These are phyloP conservation scores for Triplophysa dalaica DNA, from an alignment of 2,113 vertebrate species.

Conservation along the genomic window DNA sequence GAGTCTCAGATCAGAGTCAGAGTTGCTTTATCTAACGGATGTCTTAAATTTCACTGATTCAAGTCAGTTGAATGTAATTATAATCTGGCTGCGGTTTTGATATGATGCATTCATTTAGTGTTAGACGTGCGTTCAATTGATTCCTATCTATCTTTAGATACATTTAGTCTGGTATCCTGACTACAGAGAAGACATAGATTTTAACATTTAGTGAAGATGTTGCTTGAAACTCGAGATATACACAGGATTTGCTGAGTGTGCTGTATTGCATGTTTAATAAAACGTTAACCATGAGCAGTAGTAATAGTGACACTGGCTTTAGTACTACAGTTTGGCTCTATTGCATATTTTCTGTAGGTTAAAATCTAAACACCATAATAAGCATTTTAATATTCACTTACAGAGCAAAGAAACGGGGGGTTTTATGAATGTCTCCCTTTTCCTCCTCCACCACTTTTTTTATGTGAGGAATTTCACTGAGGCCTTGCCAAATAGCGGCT, in stretches of 20 bases:
- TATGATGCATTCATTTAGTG: neutral
- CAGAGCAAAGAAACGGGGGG: neutral
- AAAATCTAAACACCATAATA: neutral
- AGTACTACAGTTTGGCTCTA: neutral
- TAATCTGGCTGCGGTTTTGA: neutral
- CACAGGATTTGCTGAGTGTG: too few relatives aligned
- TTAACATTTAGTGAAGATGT: neutral
- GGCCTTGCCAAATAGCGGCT: constrained; percentile 46
- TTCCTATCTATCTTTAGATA: neutral
- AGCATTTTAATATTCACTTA: neutral
- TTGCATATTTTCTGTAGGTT: neutral
- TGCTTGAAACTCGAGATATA: too few relatives aligned
- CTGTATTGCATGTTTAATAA: too few relatives aligned
- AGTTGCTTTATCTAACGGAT: neutral
- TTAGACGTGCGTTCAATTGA: neutral
- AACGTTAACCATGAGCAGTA: neutral
- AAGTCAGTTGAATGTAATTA: constrained; percentile 7
- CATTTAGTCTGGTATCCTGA: too few relatives aligned
- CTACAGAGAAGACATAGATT: neutral
- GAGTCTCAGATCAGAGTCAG: neutral
- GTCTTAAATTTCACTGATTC: neutral
- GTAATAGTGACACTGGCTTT: too few relatives aligned
- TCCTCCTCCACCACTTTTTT: neutral
- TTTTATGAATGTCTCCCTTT: constrained; percentile 22
- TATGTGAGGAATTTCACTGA: constrained; percentile 51